Percentiles rank a stretch among this genome's conserved stretches.
These are phyloP conservation scores for Macrostomum cliftonense DNA, from an alignment of 2,888 invertebrate species.

Conservation along the genomic window DNA sequence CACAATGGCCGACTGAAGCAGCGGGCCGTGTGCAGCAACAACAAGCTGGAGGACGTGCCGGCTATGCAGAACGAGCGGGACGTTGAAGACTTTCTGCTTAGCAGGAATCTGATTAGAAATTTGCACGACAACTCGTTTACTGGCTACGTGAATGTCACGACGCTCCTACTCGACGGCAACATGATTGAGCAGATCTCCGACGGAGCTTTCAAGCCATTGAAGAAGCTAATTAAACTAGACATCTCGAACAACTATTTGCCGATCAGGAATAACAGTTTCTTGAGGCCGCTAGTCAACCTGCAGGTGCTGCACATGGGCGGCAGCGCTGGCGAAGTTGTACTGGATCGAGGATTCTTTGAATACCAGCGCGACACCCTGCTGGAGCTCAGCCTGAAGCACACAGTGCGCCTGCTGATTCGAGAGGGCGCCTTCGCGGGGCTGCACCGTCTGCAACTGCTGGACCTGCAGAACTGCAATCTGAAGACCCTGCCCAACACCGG, in stretches of 20 bases:
- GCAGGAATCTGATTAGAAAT: no score
- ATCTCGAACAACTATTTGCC: slow-evolving; percentile 6
- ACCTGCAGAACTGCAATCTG: not conserved
- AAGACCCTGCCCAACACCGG: not conserved
- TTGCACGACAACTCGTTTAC: no score
- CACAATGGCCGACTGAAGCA: no score
- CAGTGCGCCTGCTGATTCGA: not conserved
- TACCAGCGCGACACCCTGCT: slow-evolving; percentile 4
- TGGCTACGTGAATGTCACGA: no score
- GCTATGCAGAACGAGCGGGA: no score
- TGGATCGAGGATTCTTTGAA: not conserved
- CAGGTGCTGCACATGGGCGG: slow-evolving; percentile 3
- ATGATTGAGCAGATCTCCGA: slow-evolving; percentile 6
- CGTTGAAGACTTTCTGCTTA: no score
- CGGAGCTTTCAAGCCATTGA: slow-evolving; percentile 6
- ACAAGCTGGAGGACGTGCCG: no score
- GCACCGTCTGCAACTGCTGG: not conserved
- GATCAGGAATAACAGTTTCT: slow-evolving; percentile 6
- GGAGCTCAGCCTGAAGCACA: not conserved
- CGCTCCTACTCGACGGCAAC: no score
- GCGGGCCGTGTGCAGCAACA: no score
- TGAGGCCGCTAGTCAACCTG: slow-evolving; percentile 6
- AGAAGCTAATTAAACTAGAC: slow-evolving; percentile 3
- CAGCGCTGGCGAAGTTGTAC: not conserved
- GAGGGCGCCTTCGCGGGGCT: not conserved